Conservation (phyloP, 2,113 vertebrate species). For the Microcebus murinus region DNA sequence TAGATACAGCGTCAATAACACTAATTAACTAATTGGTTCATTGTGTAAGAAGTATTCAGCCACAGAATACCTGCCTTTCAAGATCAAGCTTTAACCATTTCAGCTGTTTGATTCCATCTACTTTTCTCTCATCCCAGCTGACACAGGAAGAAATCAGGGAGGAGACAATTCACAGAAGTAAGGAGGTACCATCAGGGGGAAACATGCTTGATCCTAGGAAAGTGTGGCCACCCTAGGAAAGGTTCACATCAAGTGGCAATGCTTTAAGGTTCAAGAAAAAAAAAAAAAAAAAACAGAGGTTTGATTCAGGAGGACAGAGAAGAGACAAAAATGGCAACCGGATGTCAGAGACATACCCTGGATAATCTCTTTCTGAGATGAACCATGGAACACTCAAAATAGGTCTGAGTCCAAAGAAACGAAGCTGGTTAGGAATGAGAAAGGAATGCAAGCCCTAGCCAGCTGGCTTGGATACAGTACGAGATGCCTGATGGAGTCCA, state of each 20-base stretch:
- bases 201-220: background rate
- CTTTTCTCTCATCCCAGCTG: background rate
- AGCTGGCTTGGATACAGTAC: background rate
- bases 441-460: slow-evolving; percentile 53
- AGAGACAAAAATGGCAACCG: background rate
- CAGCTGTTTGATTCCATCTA: background rate
- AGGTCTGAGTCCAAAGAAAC: slow-evolving; percentile 1
- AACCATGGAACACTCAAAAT: slow-evolving; percentile 8
- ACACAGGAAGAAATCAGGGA: background rate
- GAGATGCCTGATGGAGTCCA: background rate
- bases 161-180: background rate
- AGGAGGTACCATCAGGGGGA: background rate
- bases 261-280: background rate
- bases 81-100: background rate
- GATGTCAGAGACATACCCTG: slow-evolving; percentile 2
- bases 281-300: slow-evolving; percentile 3
- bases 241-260: background rate
- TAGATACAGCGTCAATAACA: background rate
- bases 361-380: slow-evolving; percentile 55
- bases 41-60: background rate
- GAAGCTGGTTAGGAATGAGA: slow-evolving; percentile 45
- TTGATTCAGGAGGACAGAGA: background rate
- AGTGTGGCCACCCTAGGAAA: background rate
- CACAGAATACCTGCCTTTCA: background rate
- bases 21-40: background rate